Evolutionary conservation across 2,113 vertebrate genomes (phyloP), one percentile per base, ranked within the genome.

Genomic region (Orientallactaga bullata): DNA sequence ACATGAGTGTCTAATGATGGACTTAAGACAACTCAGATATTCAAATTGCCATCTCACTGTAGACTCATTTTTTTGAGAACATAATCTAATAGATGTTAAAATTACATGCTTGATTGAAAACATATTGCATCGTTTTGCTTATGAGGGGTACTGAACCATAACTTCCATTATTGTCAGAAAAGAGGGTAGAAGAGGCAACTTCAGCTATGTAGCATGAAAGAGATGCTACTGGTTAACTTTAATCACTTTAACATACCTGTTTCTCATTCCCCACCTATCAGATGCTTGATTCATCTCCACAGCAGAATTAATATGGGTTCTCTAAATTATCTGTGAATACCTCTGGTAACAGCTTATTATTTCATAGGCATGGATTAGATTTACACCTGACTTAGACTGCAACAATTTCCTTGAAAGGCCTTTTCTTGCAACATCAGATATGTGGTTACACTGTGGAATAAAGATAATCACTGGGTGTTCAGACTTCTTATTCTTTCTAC

Each of bases 401-500:
- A 71, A 81, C 30, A 81, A 26, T 60, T 90, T 69, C 12, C 12
- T 39, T 91, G 35, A 8, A 69, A 90, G 32, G 89, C 63, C 47
- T 72, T 89, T 68, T 24, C 42, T 85, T 72, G 8, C 15, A 90
- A n/a, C 73, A 87, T 55, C 18, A 71, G 10, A 37, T 2, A 73
- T 94, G 30, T 18, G 23, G 39, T 85, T 90, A n/a, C 17, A 26
- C 10, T 82, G 30, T 74, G 26, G 95, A 90, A 88, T 84, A 10
- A 84, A 66, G 72, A 66, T 68, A 68, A 71, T 28, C 3, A 47
- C 24, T 93, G 65, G 10, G 20, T 78, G 0, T 73, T 72, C 39
- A 32, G 8, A 24, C 15, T 26, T 58, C 65, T 20, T 78, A 77
- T 3, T 74, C 32, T 85, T 85, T 86, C 35, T 24, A 24, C 65